Evolutionary conservation across 2,888 invertebrate genomes (phyloP), one percentile per base, ranked within the genome.

Genomic region (Pollenia griseotomentosa): DNA sequence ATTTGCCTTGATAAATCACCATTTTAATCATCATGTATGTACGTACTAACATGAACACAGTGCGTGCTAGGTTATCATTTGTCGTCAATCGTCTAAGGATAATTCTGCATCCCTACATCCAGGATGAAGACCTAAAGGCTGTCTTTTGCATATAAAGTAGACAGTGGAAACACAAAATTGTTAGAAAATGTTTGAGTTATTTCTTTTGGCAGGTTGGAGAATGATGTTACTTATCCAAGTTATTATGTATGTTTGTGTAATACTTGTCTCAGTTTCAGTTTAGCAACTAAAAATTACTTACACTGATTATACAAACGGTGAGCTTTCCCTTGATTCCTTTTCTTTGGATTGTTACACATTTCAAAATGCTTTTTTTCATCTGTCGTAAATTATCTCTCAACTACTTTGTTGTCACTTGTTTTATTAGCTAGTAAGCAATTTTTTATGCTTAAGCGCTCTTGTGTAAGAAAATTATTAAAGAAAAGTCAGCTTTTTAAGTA

Each of bases 11-110:
- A 73, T 57, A 86, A 59, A 77, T 71, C 71, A 75, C 79, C 66
- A 44, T 65, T 63, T 68, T 79, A 68, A 84, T 74, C 53, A 65
- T 80, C 46, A 68, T 81, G 65, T 66, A 53, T 65, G 57, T 57
- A 7, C 42, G 57, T 57, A 10, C 42, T 12, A 19, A 23, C 53
- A 71, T 81, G 55, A 61, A 77, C 65, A 63, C 19, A 78, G 1
- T 71, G 16, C 23, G 33, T 33, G 33, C 33, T 33, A 57, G 59
- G 61, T 71, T 78, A 70, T 84, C 78, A 78, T 84, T 84, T 84
- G 84, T 78, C 84, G 82, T 63, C 73, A 74, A 87, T 87, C 81
- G 53, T 77, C 61, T 83, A 65, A 16, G 77, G 66, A 73, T 63
- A 44, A 51, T 70, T 23, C 19, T 53, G 73, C 44, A 53, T 68